Conservation (phyloP, 1,140 invertebrate species). For the Drosophila nebulosa region DNA sequence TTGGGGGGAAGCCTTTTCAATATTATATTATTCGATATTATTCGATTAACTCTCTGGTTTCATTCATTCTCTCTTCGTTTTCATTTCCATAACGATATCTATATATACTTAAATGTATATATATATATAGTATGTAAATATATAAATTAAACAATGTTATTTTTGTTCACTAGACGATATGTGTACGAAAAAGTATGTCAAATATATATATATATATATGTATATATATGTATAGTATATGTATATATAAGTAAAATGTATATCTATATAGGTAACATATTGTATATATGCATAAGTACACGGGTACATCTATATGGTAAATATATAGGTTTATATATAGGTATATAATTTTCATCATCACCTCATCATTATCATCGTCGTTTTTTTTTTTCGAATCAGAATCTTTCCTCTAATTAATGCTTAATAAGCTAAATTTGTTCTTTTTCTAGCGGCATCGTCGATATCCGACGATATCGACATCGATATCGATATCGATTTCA, state of each 20-base stretch:
- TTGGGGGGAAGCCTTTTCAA: not conserved
- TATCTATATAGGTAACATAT: constrained; percentile 46
- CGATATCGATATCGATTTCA: not conserved
- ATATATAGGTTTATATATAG: constrained; percentile 24
- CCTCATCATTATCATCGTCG: no score
- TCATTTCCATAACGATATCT: constrained; percentile 3
- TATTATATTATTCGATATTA: not conserved
- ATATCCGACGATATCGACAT: not conserved
- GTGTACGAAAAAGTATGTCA: constrained; percentile 58
- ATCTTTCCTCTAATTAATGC: not conserved
- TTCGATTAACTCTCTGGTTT: not conserved
- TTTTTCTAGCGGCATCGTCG: not conserved
- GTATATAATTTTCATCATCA: constrained; percentile 29
- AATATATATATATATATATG: constrained; percentile 27
- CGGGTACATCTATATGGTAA: constrained; percentile 37
- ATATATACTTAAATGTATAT: not conserved
- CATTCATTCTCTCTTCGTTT: not conserved
- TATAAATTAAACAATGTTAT: constrained; percentile 26
- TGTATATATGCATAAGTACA: constrained; percentile 33
- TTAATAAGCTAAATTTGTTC: not conserved
- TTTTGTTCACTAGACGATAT: constrained; percentile 53
- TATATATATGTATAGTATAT: constrained; percentile 36
- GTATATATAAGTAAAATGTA: constrained; percentile 12
- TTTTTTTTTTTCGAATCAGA: not conserved
- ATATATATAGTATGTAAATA: constrained; percentile 9